Evolutionary conservation across 2,888 invertebrate genomes (phyloP), one percentile per base, ranked within the genome.

Genomic region (Andricus curvator): DNA sequence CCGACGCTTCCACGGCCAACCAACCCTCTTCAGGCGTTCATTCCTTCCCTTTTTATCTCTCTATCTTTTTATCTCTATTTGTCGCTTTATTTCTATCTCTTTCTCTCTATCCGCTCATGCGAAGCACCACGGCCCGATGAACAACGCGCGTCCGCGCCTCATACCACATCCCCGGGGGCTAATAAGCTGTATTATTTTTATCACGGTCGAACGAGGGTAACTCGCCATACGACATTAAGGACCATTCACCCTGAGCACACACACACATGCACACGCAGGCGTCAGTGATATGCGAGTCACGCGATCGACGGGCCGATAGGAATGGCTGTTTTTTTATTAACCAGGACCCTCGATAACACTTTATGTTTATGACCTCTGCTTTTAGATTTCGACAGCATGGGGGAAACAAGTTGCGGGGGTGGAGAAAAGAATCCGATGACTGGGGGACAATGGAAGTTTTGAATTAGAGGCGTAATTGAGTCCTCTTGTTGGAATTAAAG

Each of bases 121-220:
- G 78, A 82, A 84, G 79, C 80, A 80, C 80, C 77, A 66, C 82
- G 83, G 80, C 56, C 79, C 83, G 76, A 80, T 80, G 84, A 84
- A 81, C 84, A 82, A 83, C 79, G 78, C 82, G 79, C 85, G 79
- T 79, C 80, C 80, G 80, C 80, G 78, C 68, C 82, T 83, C 82
- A 81, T 85, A 74, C 81, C 79, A 82, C 81, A 76, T 81, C 82
- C 87, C 82, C 51, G 51, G 82, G 78, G 86, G 84, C 87, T 90
- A 90, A 90, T 89, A 89, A 90, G 89, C 87, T 85, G 83, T 85
- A 88, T 90, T 88, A 89, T 89, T 90, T 89, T 90, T 87, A 88
- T 86, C 89, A 86, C 86, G 82, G 76, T 78, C 84, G 82, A 83
- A 77, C 84, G 82, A 84, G 83, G 82, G 81, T 81, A 80, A 84